Evolutionary conservation across 2,113 vertebrate genomes (phyloP).

Genomic region (Myocastor coypus): DNA sequence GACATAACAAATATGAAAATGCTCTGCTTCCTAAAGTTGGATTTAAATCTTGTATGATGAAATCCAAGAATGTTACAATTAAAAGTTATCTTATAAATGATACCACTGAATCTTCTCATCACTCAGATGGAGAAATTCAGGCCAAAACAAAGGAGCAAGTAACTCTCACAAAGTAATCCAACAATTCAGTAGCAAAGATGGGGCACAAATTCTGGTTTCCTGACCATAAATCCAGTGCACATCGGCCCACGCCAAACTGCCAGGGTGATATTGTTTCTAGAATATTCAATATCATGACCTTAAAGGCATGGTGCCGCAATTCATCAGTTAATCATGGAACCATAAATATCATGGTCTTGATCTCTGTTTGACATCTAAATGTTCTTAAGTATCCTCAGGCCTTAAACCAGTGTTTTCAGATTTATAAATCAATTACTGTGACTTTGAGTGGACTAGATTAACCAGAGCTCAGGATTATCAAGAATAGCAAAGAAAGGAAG

Average conservation of each 20-base stretch:
- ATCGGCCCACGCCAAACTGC: neutral
- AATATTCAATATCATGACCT: neutral
- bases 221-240: conserved; percentile 13
- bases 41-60: conserved; percentile 5
- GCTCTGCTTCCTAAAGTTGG: neutral
- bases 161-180: neutral
- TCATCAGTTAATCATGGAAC: neutral
- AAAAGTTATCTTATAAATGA: conserved; percentile 10
- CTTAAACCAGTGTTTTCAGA: neutral
- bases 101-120: neutral
- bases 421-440: conserved; percentile 16
- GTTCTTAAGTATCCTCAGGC: neutral
- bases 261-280: neutral
- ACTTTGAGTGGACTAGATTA: conserved; percentile 24
- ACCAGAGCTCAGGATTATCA: neutral
- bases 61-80: neutral
- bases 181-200: conserved; percentile 18
- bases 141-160: neutral
- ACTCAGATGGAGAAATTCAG: conserved; percentile 32
- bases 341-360: neutral
- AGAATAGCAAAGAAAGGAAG: conserved; percentile 1
- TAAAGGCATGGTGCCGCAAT: neutral
- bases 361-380: neutral
- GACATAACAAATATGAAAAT: neutral
- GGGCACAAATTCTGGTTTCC: neutral